These are phyloP conservation scores for Megalops cyprinoides DNA, from an alignment of 2,797 vertebrate species.

Conservation along the genomic window DNA sequence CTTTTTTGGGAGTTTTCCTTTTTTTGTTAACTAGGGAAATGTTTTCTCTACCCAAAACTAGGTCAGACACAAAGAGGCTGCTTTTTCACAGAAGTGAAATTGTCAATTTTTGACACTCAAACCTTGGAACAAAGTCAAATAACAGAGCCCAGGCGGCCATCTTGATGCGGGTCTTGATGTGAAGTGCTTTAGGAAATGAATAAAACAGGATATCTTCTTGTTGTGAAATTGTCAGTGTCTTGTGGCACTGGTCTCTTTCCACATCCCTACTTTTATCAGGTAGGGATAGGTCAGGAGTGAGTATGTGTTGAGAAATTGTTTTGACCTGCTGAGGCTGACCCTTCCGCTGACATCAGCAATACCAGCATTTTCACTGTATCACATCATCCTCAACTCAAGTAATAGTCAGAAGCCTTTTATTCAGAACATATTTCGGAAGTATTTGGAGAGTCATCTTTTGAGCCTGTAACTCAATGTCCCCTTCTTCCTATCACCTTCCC, in stretches of 20 bases:
- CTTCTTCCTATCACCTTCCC: no score
- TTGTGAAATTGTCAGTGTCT: neutral
- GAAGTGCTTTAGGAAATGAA: neutral
- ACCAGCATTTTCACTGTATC: neutral
- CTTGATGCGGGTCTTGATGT: neutral
- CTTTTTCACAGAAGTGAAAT: neutral
- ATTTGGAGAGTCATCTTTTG: neutral
- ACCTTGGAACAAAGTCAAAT: conserved; percentile 64
- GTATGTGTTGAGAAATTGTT: no score
- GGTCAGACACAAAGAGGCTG: conserved; percentile 3
- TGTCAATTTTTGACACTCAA: conserved; percentile 44
- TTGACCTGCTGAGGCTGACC: no score
- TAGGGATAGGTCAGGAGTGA: no score
- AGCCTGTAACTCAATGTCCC: neutral
- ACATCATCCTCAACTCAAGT: neutral
- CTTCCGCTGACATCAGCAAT: neutral
- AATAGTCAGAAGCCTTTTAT: neutral
- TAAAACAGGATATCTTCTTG: neutral
- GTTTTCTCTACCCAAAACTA: neutral
- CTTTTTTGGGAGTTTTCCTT: neutral
- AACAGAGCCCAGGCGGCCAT: neutral
- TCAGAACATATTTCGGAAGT: neutral
- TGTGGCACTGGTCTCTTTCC: no score
- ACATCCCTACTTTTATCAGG: no score
- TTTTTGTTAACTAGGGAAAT: conserved; percentile 3